Conservation (phyloP, 1,140 invertebrate species). For the Diuraphis noxia region DNA sequence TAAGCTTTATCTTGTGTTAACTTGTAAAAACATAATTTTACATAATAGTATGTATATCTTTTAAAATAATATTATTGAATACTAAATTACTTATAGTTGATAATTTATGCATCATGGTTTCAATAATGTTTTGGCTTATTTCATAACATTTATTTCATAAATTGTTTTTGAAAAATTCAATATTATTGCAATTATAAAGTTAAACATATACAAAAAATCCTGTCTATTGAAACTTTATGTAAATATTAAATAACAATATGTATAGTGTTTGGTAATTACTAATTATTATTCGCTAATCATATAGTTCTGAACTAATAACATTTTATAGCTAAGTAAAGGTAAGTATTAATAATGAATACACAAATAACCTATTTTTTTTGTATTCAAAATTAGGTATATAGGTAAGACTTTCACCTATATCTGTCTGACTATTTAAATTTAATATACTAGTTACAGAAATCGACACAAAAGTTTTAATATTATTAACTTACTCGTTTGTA, state of each 20-base stretch:
- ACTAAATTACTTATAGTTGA: too few species aligned
- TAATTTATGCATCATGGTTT: not conserved
- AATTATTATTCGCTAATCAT: not conserved
- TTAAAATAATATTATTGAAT: too few species aligned
- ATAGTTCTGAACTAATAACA: not conserved
- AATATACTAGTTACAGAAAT: not conserved
- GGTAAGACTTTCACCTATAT: not conserved
- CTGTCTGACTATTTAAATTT: not conserved
- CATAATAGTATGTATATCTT: not conserved
- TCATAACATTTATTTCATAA: too few species aligned
- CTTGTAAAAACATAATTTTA: not conserved
- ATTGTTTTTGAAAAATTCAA: too few species aligned
- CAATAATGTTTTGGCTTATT: too few species aligned
- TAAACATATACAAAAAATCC: too few species aligned
- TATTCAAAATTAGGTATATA: not conserved
- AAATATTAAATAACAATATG: not conserved
- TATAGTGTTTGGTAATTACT: not conserved
- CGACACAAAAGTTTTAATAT: not conserved
- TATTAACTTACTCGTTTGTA: slow-evolving; percentile 73
- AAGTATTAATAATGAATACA: not conserved
- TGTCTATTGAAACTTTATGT: not conserved
- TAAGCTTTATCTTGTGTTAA: too few species aligned
- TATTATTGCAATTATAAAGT: too few species aligned
- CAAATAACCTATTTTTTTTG: not conserved
- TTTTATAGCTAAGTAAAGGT: not conserved